phyloP scores from a whole-genome alignment of 1,140 invertebrate species.

The Bombus affinis region DNA sequence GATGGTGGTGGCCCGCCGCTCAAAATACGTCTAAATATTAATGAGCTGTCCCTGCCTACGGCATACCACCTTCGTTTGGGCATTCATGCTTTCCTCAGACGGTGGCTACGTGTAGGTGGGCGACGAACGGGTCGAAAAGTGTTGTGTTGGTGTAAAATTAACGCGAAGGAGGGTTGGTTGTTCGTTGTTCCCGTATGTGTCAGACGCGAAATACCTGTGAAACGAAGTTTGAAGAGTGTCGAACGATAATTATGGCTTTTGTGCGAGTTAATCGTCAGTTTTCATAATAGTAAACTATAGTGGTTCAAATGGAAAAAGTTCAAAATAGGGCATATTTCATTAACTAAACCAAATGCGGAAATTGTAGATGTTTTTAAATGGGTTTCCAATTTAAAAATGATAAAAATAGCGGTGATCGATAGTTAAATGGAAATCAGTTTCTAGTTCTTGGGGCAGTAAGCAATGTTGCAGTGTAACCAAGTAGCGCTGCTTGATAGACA shows the following conservation, averaged over 20 bases:
- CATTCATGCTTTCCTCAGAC: slow-evolving; percentile 61
- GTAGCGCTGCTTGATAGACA: background rate
- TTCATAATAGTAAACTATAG: too few relatives aligned
- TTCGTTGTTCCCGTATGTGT: slow-evolving; percentile 15
- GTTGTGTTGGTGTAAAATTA: slow-evolving; percentile 50
- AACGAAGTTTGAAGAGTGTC: background rate
- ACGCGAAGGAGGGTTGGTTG: slow-evolving; percentile 41
- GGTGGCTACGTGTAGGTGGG: slow-evolving; percentile 42
- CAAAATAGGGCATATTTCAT: background rate
- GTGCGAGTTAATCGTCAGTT: too few relatives aligned
- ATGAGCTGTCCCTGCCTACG: slow-evolving; percentile 81
- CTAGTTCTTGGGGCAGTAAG: background rate
- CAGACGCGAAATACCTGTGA: background rate
- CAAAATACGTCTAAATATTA: slow-evolving; percentile 83
- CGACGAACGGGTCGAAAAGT: slow-evolving; percentile 56
- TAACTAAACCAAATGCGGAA: background rate
- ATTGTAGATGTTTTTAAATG: background rate
- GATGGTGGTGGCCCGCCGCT: slow-evolving; percentile 74
- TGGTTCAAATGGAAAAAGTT: background rate
- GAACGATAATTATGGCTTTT: background rate
- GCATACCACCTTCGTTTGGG: slow-evolving; percentile 67
- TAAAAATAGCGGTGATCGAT: slow-evolving; percentile 10
- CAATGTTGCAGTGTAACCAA: background rate
- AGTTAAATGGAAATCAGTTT: background rate
- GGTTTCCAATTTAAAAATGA: background rate